These are phyloP conservation scores for Ophion ventricosus DNA, from an alignment of 2,888 invertebrate species.

Conservation along the genomic window DNA sequence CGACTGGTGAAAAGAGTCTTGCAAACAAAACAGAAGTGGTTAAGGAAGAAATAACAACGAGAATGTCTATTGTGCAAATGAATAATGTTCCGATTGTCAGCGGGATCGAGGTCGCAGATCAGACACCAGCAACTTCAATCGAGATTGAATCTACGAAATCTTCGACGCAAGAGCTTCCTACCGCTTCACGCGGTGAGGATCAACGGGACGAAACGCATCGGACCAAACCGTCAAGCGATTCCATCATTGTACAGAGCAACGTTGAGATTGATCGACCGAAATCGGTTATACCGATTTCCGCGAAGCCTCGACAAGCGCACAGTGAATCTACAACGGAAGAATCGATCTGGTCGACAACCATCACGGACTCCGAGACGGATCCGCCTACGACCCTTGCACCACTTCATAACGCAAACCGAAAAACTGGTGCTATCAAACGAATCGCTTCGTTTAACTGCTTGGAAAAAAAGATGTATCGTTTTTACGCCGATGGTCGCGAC, in stretches of 20 bases:
- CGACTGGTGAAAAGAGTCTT: conserved; percentile 1
- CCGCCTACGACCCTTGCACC: conserved; percentile 51
- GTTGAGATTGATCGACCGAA: conserved; percentile 21
- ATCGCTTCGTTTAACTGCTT: conserved; percentile 85
- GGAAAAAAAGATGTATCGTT: conserved; percentile 84
- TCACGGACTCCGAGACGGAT: background rate
- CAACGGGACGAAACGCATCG: conserved; percentile 8
- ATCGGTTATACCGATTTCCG: conserved; percentile 17
- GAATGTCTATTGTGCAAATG: conserved; percentile 32
- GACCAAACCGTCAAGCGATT: conserved; percentile 29
- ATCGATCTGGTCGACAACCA: conserved; percentile 28
- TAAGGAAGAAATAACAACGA: conserved; percentile 12
- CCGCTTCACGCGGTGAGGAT: background rate
- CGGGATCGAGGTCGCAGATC: background rate
- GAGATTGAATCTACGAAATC: background rate
- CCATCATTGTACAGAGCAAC: conserved; percentile 28
- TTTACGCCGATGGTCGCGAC: conserved; percentile 86
- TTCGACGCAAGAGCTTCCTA: background rate
- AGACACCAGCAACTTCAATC: conserved; percentile 11
- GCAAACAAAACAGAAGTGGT: background rate
- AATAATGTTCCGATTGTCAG: conserved; percentile 49
- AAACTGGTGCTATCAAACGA: conserved; percentile 67
- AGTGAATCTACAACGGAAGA: conserved; percentile 44
- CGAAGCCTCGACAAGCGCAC: background rate
- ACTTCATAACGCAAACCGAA: conserved; percentile 50